Conservation (phyloP, 2,888 invertebrate species). For the Cylloceria caligata region DNA sequence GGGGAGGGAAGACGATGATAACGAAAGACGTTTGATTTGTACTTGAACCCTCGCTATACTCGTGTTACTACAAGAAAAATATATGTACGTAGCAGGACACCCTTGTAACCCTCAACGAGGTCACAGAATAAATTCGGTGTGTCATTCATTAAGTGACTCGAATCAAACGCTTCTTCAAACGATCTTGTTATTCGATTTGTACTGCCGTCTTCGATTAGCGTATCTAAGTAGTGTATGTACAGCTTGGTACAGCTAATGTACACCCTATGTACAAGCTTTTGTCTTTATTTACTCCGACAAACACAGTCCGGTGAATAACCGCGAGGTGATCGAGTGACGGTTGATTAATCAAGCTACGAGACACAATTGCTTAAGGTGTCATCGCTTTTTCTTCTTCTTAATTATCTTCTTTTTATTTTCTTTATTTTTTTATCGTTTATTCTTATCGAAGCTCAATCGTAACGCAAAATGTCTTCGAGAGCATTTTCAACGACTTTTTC, state of each 20-base stretch:
- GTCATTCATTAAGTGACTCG: conserved; percentile 25
- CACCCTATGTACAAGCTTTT: conserved; percentile 60
- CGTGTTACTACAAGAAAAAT: conserved; percentile 67
- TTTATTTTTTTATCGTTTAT: conserved; percentile 29
- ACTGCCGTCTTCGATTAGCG: conserved; percentile 60
- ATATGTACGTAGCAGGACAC: conserved; percentile 61
- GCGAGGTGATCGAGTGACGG: conserved; percentile 65
- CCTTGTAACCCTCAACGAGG: conserved; percentile 8
- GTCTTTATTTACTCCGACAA: conserved; percentile 43
- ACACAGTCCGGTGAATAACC: conserved; percentile 21
- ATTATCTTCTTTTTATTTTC: conserved; percentile 23
- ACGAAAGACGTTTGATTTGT: conserved; percentile 66
- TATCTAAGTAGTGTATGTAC: conserved; percentile 69
- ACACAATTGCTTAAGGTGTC: conserved; percentile 61
- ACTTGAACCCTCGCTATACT: conserved; percentile 67
- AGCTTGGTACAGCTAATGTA: conserved; percentile 66
- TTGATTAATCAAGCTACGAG: conserved; percentile 52
- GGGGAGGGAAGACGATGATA: conserved; percentile 69
- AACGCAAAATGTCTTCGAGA: conserved; percentile 50
- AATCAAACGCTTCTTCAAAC: conserved; percentile 41
- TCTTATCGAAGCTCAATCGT: conserved; percentile 60
- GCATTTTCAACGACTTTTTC: conserved; percentile 60
- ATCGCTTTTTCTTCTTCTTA: conserved; percentile 35
- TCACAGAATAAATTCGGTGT: neutral
- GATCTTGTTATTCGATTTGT: conserved; percentile 50